Evolutionary conservation across 2,888 invertebrate species (phyloP).

Genomic region (Chaitophorus viminalis): DNA sequence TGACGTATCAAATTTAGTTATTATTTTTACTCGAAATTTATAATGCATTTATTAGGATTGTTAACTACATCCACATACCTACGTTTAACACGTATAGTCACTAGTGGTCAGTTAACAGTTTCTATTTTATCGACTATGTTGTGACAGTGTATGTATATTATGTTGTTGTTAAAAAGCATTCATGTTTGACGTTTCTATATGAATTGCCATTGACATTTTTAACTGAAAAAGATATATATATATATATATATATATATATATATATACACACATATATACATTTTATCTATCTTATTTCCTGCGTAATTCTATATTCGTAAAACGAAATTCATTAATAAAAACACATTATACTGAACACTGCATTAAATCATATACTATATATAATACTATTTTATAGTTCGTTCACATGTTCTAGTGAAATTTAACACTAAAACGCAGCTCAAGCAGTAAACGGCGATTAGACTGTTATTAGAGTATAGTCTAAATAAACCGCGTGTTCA

Average conservation of each 20-base stretch:
- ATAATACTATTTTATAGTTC: no score
- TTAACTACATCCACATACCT: no score
- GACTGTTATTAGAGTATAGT: no score
- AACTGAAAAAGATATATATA: slow-evolving; percentile 17
- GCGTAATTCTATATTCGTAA: background rate
- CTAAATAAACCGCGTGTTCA: background rate
- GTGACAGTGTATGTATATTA: background rate
- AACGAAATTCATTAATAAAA: slow-evolving; percentile 15
- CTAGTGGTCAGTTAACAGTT: background rate
- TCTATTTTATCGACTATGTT: background rate
- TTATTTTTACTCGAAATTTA: no score
- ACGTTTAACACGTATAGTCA: no score
- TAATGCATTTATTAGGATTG: no score
- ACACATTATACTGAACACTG: background rate
- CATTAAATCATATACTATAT: background rate
- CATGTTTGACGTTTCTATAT: background rate
- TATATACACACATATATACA: no score
- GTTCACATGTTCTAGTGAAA: background rate
- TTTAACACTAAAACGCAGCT: background rate
- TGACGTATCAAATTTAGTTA: no score
- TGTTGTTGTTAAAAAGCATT: background rate
- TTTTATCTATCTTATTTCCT: slow-evolving; percentile 36
- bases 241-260: no score
- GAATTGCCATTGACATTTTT: slow-evolving; percentile 4
- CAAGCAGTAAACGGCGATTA: background rate